A percentile compares a stretch with the other conserved stretches of the same genome.
Conservation (phyloP, 1,140 invertebrate species). For the Hesperophylax magnus region DNA sequence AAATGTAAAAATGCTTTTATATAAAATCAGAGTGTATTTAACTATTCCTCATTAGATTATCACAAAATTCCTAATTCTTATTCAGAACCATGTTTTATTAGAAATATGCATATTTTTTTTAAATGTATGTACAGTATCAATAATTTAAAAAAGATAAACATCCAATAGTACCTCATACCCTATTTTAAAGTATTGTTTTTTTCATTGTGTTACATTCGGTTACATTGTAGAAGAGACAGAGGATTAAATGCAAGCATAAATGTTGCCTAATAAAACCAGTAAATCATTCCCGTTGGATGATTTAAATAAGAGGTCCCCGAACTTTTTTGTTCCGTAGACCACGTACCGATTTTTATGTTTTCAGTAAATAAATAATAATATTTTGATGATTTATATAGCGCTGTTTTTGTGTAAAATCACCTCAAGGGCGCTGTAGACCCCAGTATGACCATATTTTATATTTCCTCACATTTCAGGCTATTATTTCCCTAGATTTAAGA, state of each 20-base stretch:
- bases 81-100: conserved; percentile 33
- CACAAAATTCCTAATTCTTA: conserved; percentile 34
- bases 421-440: too few species aligned
- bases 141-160: conserved; percentile 32
- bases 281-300: background rate
- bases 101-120: conserved; percentile 20
- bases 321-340: too few species aligned
- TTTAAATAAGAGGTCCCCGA: too few species aligned
- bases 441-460: too few species aligned
- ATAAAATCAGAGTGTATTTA: background rate
- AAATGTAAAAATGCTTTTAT: too few species aligned
- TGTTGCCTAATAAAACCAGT: background rate
- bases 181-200: conserved; percentile 31
- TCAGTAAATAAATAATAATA: too few species aligned
- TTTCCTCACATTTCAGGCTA: too few species aligned
- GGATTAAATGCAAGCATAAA: background rate
- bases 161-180: conserved; percentile 17
- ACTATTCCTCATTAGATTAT: conserved; percentile 20
- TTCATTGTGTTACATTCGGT: background rate
- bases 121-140: conserved; percentile 16
- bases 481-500: too few species aligned
- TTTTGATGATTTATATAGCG: too few species aligned
- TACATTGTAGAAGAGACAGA: background rate
- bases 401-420: too few species aligned
- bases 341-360: too few species aligned